These are phyloP conservation scores for Orthosia gracilis DNA, from an alignment of 2,888 invertebrate species.

Conservation along the genomic window DNA sequence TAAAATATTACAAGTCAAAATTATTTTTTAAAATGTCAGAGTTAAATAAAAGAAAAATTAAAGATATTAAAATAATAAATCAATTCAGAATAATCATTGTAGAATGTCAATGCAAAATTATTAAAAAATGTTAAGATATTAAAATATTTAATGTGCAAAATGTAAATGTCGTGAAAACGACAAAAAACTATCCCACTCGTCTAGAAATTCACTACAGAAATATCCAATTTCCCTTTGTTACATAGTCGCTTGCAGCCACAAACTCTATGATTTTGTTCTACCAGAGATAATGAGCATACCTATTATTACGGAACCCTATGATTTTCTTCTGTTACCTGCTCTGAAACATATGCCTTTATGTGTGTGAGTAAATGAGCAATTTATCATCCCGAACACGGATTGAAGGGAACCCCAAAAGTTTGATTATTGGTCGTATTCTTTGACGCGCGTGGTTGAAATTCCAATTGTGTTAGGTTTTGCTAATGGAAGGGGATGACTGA, in stretches of 20 bases:
- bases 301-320: conserved; percentile 23
- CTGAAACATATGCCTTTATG: conserved; percentile 6
- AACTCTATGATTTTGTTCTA: conserved; percentile 18
- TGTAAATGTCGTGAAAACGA: no score
- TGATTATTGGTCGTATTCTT: conserved; percentile 48
- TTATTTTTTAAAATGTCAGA: no score
- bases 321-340: conserved; percentile 27
- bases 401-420: conserved; percentile 49
- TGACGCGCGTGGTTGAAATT: conserved; percentile 58
- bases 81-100: no score
- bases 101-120: no score
- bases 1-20: no score
- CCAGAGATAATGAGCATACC: conserved; percentile 10
- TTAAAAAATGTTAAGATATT: no score
- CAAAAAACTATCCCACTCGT: background rate
- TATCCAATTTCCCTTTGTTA: conserved; percentile 12
- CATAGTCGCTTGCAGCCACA: background rate
- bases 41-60: no score
- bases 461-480: conserved; percentile 21
- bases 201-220: conserved; percentile 16
- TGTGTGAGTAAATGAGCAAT: conserved; percentile 36
- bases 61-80: no score
- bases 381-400: conserved; percentile 45
- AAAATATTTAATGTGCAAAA: no score
- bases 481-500: background rate